Evolutionary conservation across 2,113 vertebrate species (phyloP), one percentile per base, ranked within the genome.

Genomic region (Motacilla alba): DNA sequence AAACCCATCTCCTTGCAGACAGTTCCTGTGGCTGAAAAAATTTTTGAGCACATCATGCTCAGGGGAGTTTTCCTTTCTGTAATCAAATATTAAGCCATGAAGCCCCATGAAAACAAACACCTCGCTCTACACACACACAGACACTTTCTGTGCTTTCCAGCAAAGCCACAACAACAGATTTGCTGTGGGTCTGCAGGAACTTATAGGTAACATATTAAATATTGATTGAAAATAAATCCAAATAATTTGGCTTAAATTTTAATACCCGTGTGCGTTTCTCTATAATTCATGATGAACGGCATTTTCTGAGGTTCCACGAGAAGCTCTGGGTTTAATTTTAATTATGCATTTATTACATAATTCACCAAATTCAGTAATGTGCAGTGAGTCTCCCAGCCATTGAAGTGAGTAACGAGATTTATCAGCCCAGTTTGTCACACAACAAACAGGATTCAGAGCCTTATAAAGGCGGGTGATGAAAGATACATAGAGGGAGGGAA

Each of bases 361-460:
- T 95, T 95, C 93, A 88, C 93, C 52, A 94, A 96, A 97, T 94
- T 92, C 92, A n/a, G 91, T 95, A 94, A 95, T 91, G 89, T 87
- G 93, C 87, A 74, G 20, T 17, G 78, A 87, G 82, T 91, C 90
- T 93, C 59, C 68, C 94, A 94, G 79, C 69, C 93, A 95, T 93
- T 96, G 92, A 92, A 95, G 92, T 78, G 95, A 96, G 94, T 96
- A 95, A 95, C 86, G 49, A 96, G 96, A 94, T 94, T 90, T 95
- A 96, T 96, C 96, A 96, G 95, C 95, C 96, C 94, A 27, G 94
- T 96, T 96, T 97, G 95, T 95, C 92, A 94, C 94, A 94, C 93
- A 92, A 93, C 96, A 96, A 94, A 96, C 88, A 63, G 94, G 90
- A 94, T 91, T 96, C 76, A 30, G 73, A 90, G 85, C 86, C 9